Percentiles rank a stretch among this genome's conserved stretches.
These are phyloP conservation scores for Stegodyphus dumicola DNA, from an alignment of 1,140 invertebrate species.

Conservation along the genomic window DNA sequence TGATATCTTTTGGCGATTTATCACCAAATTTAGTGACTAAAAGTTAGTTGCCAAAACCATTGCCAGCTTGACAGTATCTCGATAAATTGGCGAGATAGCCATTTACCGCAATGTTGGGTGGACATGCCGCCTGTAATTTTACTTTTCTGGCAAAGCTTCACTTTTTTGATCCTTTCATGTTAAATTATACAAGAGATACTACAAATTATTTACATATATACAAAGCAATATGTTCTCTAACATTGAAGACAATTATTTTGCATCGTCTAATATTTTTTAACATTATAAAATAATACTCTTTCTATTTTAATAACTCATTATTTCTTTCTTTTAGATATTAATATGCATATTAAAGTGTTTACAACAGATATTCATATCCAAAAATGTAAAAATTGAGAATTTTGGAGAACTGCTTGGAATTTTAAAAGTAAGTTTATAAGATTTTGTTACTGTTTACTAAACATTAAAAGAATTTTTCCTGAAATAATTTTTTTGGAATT, in stretches of 20 bases:
- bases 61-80: neutral
- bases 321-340: conserved; percentile 16
- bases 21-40: neutral
- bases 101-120: neutral
- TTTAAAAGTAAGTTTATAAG: conserved; percentile 12
- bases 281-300: neutral
- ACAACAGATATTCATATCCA: conserved; percentile 14
- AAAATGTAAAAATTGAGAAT: conserved; percentile 15
- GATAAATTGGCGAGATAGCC: neutral
- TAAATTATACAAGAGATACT: too few species aligned
- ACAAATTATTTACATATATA: too few species aligned
- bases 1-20: too few species aligned
- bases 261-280: neutral
- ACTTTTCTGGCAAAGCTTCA: neutral
- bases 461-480: too few species aligned
- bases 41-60: neutral
- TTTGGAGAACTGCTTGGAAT: conserved; percentile 29
- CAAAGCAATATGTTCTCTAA: too few species aligned
- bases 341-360: conserved; percentile 18
- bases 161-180: too few species aligned
- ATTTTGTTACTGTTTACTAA: too few species aligned
- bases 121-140: neutral
- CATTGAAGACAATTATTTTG: neutral
- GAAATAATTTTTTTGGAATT: too few species aligned
- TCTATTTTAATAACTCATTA: neutral